Evolutionary conservation across 2,797 vertebrate genomes (phyloP).

Genomic region (Enteromius radiatus): DNA sequence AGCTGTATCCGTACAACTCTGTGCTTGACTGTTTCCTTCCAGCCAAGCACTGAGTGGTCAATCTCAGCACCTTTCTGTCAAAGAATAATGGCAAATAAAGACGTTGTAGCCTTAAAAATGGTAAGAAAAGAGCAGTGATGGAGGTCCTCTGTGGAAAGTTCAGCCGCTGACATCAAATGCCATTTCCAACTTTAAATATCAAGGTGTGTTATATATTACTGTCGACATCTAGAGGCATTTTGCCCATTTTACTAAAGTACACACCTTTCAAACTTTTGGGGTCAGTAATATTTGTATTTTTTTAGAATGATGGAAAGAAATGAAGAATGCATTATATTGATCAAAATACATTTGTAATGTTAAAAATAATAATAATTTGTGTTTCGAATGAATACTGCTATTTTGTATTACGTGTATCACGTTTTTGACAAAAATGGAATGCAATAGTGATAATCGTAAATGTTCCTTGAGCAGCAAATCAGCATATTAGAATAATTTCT

Average conservation of each 20-base stretch:
- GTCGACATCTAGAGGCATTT: not conserved
- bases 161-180: slow-evolving; percentile 16
- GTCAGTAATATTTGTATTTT: not conserved
- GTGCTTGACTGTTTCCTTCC: slow-evolving; percentile 35
- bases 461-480: not conserved
- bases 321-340: not conserved
- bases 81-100: slow-evolving; percentile 31
- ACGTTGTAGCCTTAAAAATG: slow-evolving; percentile 12
- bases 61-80: slow-evolving; percentile 54
- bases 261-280: not conserved
- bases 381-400: not conserved
- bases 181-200: not conserved
- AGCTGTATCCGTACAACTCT: slow-evolving; percentile 64
- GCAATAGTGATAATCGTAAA: not conserved
- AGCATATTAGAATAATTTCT: not conserved
- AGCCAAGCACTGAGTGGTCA: slow-evolving; percentile 60
- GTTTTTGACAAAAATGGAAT: not conserved
- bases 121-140: not conserved
- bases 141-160: slow-evolving; percentile 14
- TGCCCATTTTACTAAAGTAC: not conserved
- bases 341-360: not conserved
- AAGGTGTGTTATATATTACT: not conserved
- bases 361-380: not conserved
- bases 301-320: not conserved
- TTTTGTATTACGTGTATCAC: not conserved